Base-by-base conservation (phyloP, 23 tunicate genomes). In the Phallusia fumigata region DNA sequence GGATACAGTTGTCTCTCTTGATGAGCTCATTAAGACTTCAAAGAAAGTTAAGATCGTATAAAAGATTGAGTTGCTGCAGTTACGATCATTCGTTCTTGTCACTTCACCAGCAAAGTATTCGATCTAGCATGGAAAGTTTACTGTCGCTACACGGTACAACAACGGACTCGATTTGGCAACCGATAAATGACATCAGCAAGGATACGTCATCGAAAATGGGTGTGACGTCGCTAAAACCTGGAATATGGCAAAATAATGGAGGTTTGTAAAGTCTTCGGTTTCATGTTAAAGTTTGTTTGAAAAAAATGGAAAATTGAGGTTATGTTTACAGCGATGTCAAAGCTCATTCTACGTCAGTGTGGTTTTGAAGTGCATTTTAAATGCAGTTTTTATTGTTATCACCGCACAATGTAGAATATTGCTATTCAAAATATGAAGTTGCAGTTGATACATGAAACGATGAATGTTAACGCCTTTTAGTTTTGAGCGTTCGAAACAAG, bases 1-100 rank as follows among this genome's bases (percentile, higher is more conserved):
- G 83, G 83, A 79, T 35, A 52, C 83, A 79, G 83, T 79, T 79
- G 83, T 79, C 73, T 28, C 50, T 79, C 35, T 53, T 79, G 52
- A 79, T 79, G 73, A 79, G 69, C 28, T 24, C 26, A 24, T 58
- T 58, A 58, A 24, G 69, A 58, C 69, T 6, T 58, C 69, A 58
- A 58, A 58, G 69, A 24, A 24, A 24, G 3, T 24, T 22, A 13
- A 58, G 26, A 24, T 58, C 28, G 28, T 58, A 58, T 58, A 58
- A 58, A 58, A 58, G 3, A 40, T 40, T 24, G 15, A 1, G 28
- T 58, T 58, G 15, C 13, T 58, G 69, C 69, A 21, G 69, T 58
- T 22, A 1, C 26, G 15, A 21, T 58, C 69, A 58, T 58, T 58
- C 69, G 69, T 58, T 58, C 69, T 58, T 22, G 26, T 58, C 28